Evolutionary conservation across 35 echinoderm and acorn worm species (phyloP).

Genomic region (Heliocidaris erythrogramma): DNA sequence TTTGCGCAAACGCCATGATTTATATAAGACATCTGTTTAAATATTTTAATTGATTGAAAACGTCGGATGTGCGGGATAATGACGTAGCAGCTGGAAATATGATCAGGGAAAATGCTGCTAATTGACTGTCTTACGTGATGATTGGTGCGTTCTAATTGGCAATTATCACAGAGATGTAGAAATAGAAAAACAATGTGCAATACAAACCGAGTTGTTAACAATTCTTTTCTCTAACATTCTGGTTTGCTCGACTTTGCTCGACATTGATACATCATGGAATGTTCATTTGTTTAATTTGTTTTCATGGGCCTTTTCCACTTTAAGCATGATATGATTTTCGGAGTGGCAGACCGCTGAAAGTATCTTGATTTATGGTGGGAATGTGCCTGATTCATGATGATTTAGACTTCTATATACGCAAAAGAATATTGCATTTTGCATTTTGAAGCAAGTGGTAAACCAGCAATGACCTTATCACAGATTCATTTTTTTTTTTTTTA

Average conservation of each 20-base stretch:
- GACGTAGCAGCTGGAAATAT: background rate
- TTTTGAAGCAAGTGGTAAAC: too few species aligned
- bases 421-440: too few species aligned
- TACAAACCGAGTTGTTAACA: background rate
- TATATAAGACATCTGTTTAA: background rate
- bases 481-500: too few species aligned
- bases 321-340: background rate
- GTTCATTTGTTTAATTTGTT: background rate
- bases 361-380: background rate
- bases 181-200: background rate
- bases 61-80: background rate
- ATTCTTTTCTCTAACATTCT: too few species aligned
- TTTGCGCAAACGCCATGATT: background rate
- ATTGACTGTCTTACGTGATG: constrained; percentile 9
- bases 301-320: background rate
- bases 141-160: constrained; percentile 1
- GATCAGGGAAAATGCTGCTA: background rate
- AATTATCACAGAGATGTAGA: background rate
- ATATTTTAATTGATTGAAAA: background rate
- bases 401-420: background rate
- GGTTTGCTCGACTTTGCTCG: background rate
- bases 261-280: background rate
- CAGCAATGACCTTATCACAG: too few species aligned
- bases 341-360: background rate
- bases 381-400: background rate